Percentiles rank a stretch among this genome's conserved stretches.
Evolutionary conservation across 2,113 vertebrate genomes (phyloP).

Genomic region (Garra rufa): DNA sequence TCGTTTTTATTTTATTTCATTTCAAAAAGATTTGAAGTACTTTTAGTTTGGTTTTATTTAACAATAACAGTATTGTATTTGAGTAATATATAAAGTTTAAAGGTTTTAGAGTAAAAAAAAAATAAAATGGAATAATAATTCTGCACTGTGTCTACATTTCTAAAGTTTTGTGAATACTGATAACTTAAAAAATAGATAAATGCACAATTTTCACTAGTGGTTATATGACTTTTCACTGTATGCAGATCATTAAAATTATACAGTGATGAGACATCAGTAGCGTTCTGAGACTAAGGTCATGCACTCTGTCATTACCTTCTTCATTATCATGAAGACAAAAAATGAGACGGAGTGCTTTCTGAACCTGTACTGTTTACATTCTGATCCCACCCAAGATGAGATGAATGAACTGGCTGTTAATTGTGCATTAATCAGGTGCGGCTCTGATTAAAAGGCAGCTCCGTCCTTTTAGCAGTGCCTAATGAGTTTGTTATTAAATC

Average conservation of each 20-base stretch:
- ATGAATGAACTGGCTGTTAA: constrained; percentile 76
- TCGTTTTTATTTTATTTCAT: no score
- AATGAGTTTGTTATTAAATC: constrained; percentile 83
- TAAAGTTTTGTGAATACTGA: no score
- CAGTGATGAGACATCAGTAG: neutral
- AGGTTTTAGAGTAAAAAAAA: neutral
- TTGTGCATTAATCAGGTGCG: constrained; percentile 81
- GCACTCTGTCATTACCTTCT: neutral
- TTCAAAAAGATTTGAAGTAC: no score
- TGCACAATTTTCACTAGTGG: neutral
- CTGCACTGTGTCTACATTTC: neutral
- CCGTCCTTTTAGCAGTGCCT: constrained; percentile 75
- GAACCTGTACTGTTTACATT: constrained; percentile 55
- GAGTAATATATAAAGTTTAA: neutral
- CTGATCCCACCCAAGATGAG: constrained; percentile 69
- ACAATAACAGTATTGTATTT: neutral
- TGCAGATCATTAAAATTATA: neutral
- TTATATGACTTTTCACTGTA: neutral
- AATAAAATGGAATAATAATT: neutral
- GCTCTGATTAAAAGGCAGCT: constrained; percentile 83
- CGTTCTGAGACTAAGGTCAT: constrained; percentile 2
- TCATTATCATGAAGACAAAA: constrained; percentile 8
- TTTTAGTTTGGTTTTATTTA: neutral
- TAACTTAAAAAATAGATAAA: neutral
- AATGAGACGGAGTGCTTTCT: constrained; percentile 51